Percentiles rank a stretch among this genome's conserved stretches.
These are phyloP conservation scores for Alitta virens DNA, from an alignment of 2,888 invertebrate genomes.

Conservation along the genomic window DNA sequence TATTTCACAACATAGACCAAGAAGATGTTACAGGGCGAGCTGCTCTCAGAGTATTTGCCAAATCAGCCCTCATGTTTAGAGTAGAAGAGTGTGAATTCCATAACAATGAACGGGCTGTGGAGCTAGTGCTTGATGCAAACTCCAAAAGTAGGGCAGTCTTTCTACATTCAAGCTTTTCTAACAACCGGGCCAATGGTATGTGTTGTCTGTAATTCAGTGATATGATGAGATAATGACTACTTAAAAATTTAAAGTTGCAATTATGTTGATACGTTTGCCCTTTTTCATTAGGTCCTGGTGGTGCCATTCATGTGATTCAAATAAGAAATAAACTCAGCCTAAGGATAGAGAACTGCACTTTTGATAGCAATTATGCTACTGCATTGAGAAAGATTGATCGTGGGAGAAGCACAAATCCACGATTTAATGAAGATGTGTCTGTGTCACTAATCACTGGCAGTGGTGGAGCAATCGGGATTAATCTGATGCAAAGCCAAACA, in stretches of 20 bases:
- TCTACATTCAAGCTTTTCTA: no score
- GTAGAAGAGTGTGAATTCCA: no score
- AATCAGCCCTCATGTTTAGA: no score
- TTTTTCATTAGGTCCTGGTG: constrained; percentile 6
- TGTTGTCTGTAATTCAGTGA: no score
- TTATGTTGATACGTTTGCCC: neutral
- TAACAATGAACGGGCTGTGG: no score
- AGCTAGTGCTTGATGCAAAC: no score
- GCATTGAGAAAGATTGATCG: neutral
- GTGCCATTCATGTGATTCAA: constrained; percentile 2
- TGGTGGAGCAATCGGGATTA: constrained; percentile 3
- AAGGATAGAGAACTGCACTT: neutral
- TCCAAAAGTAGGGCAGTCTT: no score
- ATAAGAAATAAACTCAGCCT: neutral
- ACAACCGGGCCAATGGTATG: no score
- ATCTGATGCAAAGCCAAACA: neutral
- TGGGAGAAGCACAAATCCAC: neutral
- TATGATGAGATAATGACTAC: no score
- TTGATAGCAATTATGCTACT: constrained; percentile 4
- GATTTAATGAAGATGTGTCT: neutral
- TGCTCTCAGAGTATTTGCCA: no score
- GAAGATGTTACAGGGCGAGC: no score
- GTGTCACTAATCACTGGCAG: constrained; percentile 10
- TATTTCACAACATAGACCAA: no score
- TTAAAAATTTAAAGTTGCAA: neutral